Base-by-base conservation (phyloP, 2,113 vertebrate species). In the Trematocara stigmaticum region DNA sequence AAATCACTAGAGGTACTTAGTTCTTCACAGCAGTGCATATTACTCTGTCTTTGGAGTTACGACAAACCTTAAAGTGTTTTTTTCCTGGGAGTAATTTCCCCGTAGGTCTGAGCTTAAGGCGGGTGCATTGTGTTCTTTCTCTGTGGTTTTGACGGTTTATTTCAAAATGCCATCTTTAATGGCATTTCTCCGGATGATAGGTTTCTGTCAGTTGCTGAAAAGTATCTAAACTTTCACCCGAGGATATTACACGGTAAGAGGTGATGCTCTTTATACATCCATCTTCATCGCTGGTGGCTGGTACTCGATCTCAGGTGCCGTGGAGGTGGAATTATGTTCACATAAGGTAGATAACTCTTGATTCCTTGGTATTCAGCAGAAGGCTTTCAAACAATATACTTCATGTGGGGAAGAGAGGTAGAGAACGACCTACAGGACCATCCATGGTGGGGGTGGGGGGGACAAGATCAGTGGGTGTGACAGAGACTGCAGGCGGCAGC, bases 381-480 rank as follows among this genome's bases (percentile, higher is more conserved):
- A 57, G 31, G 61, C 78, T 81, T 87, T 90, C 52, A 31, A 83
- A 80, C 86, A 69, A 34, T 79, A 34, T 78, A 82, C 84, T 88
- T 79, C 40, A 80, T 40, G 38, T n/a, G 85, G 76, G n/a, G 34
- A 82, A 40, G 40, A 61, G 20, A 66, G 29, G 80, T 55, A 42
- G 61, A 38, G 31, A 55, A 42, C 49, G 12, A 64, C 79, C 86
- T 55, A 53, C 82, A 49, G 78, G 81, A 88, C 88, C 88, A 66
- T 92, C 85, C 56, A 49, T 61, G 82, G 85, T 85, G 93, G 15
- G 52, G 88, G 89, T 83, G 92, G 94, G 88, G 89, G 85, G 91
- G 93, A 92, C 84, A 94, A 94, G 94, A 96, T 96, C 95, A 95
- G 95, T 96, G 95, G 92, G 89, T 92, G 94, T 95, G 93, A 96